These are phyloP conservation scores for Anniella stebbinsi DNA, from an alignment of 2,797 vertebrate species.

Conservation along the genomic window DNA sequence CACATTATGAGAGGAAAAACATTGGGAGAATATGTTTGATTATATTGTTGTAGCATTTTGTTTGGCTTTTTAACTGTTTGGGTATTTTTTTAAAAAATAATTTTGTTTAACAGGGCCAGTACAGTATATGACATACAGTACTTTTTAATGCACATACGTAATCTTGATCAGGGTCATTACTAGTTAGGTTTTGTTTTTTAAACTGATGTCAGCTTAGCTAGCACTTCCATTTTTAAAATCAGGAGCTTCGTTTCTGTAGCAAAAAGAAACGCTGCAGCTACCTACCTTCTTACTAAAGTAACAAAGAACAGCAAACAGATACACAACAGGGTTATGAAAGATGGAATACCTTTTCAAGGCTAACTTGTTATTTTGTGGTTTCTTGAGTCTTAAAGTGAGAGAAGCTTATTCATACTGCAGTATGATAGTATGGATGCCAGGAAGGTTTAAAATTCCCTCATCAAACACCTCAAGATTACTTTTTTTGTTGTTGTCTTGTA, in stretches of 20 bases:
- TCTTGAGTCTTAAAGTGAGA: slow-evolving; percentile 77
- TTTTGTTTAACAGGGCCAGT: slow-evolving; percentile 77
- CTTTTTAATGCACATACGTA: slow-evolving; percentile 78
- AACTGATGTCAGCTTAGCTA: slow-evolving; percentile 64
- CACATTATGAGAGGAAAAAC: slow-evolving; percentile 87
- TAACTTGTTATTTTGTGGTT: slow-evolving; percentile 75
- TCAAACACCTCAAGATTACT: slow-evolving; percentile 79
- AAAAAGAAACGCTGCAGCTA: slow-evolving; percentile 72
- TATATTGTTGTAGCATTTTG: slow-evolving; percentile 67
- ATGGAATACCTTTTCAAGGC: slow-evolving; percentile 75
- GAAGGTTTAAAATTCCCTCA: slow-evolving; percentile 80
- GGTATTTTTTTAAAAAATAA: slow-evolving; percentile 61
- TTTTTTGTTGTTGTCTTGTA: slow-evolving; percentile 83
- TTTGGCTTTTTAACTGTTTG: slow-evolving; percentile 72
- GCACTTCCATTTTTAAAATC: slow-evolving; percentile 72
- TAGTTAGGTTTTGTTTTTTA: slow-evolving; percentile 62
- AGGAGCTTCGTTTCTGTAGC: slow-evolving; percentile 76
- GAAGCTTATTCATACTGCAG: slow-evolving; percentile 74
- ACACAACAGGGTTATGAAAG: slow-evolving; percentile 79
- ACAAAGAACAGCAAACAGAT: slow-evolving; percentile 72
- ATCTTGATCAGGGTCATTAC: slow-evolving; percentile 73
- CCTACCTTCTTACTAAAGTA: slow-evolving; percentile 73
- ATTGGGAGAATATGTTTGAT: slow-evolving; percentile 71
- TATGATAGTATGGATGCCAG: slow-evolving; percentile 79
- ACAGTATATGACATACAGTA: slow-evolving; percentile 78